Evolutionary conservation across 2,113 vertebrate genomes (phyloP), one percentile per base, ranked within the genome.

Genomic region (Thalassoma bifasciatum): DNA sequence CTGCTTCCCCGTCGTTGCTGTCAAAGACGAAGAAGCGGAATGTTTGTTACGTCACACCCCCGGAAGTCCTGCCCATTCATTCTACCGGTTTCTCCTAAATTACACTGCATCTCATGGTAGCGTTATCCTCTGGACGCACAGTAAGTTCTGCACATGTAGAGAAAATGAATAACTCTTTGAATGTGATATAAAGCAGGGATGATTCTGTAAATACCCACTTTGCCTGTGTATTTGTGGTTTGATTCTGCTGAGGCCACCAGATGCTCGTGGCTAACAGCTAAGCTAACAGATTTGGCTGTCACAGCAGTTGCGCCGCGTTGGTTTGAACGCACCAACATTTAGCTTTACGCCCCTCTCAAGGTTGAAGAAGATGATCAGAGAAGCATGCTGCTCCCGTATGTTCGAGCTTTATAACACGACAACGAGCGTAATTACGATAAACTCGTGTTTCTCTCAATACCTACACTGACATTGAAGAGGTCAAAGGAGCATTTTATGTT

Each of bases 61-160:
- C 78, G 91, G 91, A 90, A 91, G 69, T 83, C 6, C 38, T 79
- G 61, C 42, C 44, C 59, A 75, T 75, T 70, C 68, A 86, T 65
- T 85, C 62, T 63, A 61, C 88, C 86, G 89, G 89, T 86, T 79
- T 72, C 82, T 78, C 56, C 40, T 30, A 84, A 84, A 79, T 84
- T 83, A 53, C 24, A 69, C 4, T 66, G 72, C 70, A 62, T 72
- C 83, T 36, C 54, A 88, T 90, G 85, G 64, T 86, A 78, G 73
- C 75, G 0, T 77, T 81, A 57, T 72, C 22, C 56, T 21, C 60
- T 8, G 66, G 3, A 75, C 51, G 62, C 62, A 81, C 76, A 49
- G 90, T 92, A 42, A 88, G 91, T 85, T 66, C 26, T 12, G 36
- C 36, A 34, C 16, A 1, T 3, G 21, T 9, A 11, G 7, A 64